phyloP scores from a whole-genome alignment of 1,140 invertebrate species.

The Lordiphosa stackelbergi region DNA sequence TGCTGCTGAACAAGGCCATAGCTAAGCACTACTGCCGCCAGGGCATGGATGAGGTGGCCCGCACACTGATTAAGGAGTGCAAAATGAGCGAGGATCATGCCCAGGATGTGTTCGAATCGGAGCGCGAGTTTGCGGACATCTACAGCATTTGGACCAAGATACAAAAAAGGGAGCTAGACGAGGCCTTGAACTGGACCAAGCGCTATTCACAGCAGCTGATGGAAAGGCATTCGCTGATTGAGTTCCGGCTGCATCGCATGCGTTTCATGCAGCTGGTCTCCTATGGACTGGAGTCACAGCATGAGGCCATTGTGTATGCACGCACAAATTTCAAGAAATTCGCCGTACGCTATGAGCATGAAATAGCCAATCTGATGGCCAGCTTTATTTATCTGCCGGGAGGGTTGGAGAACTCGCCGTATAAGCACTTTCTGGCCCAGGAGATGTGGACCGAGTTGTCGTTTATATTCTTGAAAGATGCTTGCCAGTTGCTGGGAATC shows the following conservation, averaged over 20 bases:
- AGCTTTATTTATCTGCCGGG: slow-evolving; percentile 89
- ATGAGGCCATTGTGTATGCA: slow-evolving; percentile 90
- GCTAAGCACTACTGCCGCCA: slow-evolving; percentile 97
- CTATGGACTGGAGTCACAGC: slow-evolving; percentile 58
- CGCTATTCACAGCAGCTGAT: slow-evolving; percentile 82
- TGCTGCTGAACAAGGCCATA: slow-evolving; percentile 95
- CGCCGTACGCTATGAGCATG: slow-evolving; percentile 88
- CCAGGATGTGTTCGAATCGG: slow-evolving; percentile 77
- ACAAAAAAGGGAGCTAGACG: slow-evolving; percentile 85
- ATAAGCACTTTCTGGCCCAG: slow-evolving; percentile 86
- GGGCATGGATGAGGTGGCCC: slow-evolving; percentile 93
- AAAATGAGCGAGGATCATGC: slow-evolving; percentile 83
- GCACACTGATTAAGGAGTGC: slow-evolving; percentile 87
- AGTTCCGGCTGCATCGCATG: slow-evolving; percentile 89
- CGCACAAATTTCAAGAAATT: slow-evolving; percentile 90
- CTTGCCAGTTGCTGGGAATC: slow-evolving; percentile 92
- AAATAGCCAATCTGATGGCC: slow-evolving; percentile 93
- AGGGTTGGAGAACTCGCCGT: slow-evolving; percentile 89
- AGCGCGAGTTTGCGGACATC: slow-evolving; percentile 90
- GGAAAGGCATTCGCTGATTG: slow-evolving; percentile 85
- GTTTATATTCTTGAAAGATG: slow-evolving; percentile 95
- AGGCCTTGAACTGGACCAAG: slow-evolving; percentile 87
- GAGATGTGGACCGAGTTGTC: slow-evolving; percentile 90
- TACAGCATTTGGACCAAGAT: slow-evolving; percentile 90
- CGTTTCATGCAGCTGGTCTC: slow-evolving; percentile 78